These are phyloP conservation scores for Alviniconcha marisindica DNA, from an alignment of 1,140 invertebrate species.

Conservation along the genomic window DNA sequence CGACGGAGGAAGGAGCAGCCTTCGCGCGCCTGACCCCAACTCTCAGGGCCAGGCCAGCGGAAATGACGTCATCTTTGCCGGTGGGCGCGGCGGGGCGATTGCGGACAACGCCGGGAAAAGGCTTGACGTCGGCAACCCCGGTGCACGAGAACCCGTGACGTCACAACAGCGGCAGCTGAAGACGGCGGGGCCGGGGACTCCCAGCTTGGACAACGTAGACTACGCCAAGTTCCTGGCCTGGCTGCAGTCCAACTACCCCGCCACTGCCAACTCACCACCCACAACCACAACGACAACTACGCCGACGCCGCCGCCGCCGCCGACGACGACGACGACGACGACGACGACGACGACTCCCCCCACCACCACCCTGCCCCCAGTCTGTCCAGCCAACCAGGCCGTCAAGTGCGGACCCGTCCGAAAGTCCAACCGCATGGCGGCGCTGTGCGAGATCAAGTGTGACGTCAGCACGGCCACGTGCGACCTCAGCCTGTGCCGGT, in stretches of 20 bases:
- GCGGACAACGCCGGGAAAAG: neutral
- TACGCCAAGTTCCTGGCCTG: slow-evolving; percentile 1
- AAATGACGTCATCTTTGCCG: neutral
- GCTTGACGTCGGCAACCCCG: neutral
- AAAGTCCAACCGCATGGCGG: slow-evolving; percentile 34
- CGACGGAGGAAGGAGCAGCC: too few species aligned
- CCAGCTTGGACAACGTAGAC: neutral
- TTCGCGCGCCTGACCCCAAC: too few species aligned
- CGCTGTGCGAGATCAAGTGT: slow-evolving; percentile 37
- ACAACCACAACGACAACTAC: neutral
- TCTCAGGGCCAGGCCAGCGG: neutral
- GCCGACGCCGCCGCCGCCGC: neutral
- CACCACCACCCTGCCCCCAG: slow-evolving; percentile 2
- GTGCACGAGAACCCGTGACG: neutral
- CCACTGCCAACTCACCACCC: neutral
- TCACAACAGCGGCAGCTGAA: too few species aligned
- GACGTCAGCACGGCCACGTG: slow-evolving; percentile 32
- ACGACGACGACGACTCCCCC: neutral
- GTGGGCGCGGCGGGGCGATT: neutral
- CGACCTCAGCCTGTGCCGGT: slow-evolving; percentile 34
- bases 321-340: neutral
- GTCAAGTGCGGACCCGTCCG: slow-evolving; percentile 32
- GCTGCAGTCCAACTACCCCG: neutral
- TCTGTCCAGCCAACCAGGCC: slow-evolving; percentile 17
- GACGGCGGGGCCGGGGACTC: neutral